These are phyloP conservation scores for Haliclystus octoradiatus DNA, from an alignment of 30 jellyfish, hydroid and myxozoan species.

Conservation along the genomic window DNA sequence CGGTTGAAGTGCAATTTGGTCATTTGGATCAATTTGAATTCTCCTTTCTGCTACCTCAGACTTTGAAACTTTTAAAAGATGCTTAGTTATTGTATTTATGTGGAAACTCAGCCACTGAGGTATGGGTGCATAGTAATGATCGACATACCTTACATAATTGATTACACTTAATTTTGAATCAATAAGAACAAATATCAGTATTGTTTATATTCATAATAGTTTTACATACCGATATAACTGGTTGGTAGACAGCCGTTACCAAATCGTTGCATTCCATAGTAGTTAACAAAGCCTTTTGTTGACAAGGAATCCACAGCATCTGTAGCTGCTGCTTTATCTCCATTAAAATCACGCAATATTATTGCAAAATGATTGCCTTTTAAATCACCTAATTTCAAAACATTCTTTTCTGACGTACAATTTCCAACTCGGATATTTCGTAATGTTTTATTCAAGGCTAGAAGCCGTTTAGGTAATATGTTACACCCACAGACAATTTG, in stretches of 20 bases:
- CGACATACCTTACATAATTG: too few species aligned
- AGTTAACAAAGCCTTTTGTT: constrained; percentile 67
- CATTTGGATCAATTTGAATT: too few species aligned
- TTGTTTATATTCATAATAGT: too few species aligned
- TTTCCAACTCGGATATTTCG: constrained; percentile 63
- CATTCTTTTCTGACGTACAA: constrained; percentile 26
- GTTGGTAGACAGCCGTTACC: constrained; percentile 94
- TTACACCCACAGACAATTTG: constrained; percentile 63
- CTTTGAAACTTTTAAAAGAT: too few species aligned
- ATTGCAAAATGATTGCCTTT: constrained; percentile 79
- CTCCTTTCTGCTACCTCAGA: too few species aligned
- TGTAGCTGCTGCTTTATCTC: constrained; percentile 14
- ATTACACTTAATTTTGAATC: too few species aligned
- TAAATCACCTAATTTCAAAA: constrained; percentile 68
- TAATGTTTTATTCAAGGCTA: constrained; percentile 26
- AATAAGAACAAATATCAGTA: too few species aligned
- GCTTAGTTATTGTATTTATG: too few species aligned
- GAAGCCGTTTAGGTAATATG: constrained; percentile 27
- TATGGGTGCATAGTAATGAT: too few species aligned
- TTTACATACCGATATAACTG: constrained; percentile 49
- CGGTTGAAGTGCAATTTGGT: too few species aligned
- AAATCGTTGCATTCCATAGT: constrained; percentile 96
- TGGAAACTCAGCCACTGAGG: too few species aligned
- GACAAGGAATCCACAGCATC: constrained; percentile 25
- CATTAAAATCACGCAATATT: constrained; percentile 50